Evolutionary conservation across 2,888 invertebrate species (phyloP).

Genomic region (Dendrolimus pini): DNA sequence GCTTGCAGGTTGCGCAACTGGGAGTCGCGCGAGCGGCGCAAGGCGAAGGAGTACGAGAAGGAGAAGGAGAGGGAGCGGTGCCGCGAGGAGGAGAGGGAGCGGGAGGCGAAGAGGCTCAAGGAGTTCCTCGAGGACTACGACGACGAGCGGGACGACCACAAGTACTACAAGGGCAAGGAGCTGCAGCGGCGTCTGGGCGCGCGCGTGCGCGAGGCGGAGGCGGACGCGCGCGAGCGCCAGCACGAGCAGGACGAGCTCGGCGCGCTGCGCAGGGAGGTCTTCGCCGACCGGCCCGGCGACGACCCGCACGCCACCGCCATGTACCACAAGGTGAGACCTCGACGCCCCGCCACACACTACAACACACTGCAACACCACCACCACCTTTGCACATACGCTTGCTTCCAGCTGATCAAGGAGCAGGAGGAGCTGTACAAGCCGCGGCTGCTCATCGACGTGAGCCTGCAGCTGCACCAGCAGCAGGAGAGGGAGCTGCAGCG

Average conservation of each 20-base stretch:
- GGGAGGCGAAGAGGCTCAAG: slow-evolving; percentile 95
- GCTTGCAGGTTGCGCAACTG: slow-evolving; percentile 75
- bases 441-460: slow-evolving; percentile 85
- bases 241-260: slow-evolving; percentile 93
- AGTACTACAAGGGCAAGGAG: slow-evolving; percentile 97
- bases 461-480: slow-evolving; percentile 77
- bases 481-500: slow-evolving; percentile 73
- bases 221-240: slow-evolving; percentile 92
- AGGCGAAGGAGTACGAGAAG: slow-evolving; percentile 92
- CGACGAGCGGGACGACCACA: slow-evolving; percentile 97
- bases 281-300: slow-evolving; percentile 77
- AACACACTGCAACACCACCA: neutral
- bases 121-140: slow-evolving; percentile 99
- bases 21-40: slow-evolving; percentile 93
- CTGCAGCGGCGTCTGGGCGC: slow-evolving; percentile 93
- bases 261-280: slow-evolving; percentile 77
- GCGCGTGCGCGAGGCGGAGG: slow-evolving; percentile 94
- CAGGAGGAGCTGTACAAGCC: slow-evolving; percentile 91
- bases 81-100: slow-evolving; percentile 90
- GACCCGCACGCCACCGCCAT: slow-evolving; percentile 38
- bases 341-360: neutral
- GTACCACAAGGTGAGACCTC: slow-evolving; percentile 19
- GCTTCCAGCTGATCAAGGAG: slow-evolving; percentile 64
- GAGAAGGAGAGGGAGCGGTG: slow-evolving; percentile 85
- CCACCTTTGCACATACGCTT: neutral